Base-by-base conservation (phyloP, 2,888 invertebrate species). In the Stictocephala bisonia region DNA sequence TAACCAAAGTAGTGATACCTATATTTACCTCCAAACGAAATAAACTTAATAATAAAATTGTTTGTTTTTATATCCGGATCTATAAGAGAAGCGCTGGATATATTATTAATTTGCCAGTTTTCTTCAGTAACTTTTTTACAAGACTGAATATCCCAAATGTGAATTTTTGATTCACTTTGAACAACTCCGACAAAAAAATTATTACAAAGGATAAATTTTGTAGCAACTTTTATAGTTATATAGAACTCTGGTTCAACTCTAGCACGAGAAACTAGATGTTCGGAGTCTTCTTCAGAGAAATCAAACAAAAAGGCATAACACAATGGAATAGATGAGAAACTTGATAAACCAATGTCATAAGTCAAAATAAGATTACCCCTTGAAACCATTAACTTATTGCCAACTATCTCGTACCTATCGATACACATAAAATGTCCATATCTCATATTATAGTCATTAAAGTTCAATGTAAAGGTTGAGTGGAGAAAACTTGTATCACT, bases 121-220 rank as follows among this genome's bases (percentile, higher is more conserved):
- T 26, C 56, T 18, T 56, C 56, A n/a, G 27, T 27, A n/a, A 56
- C 27, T 56, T 56, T 56, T 15, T 27, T 27, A 3, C 56, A 27
- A 22, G 13, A 31, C 18, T 56, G 13, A 56, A 56, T 31, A 56
- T 56, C 26, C 56, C 56, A 56, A 31, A 56, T 18, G 18, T 56
- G 56, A 29, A 31, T 56, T 31, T 51, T 51, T 51, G 51, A 51
- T 26, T n/a, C n/a, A 51, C 27, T 51, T 51, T 24, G 24, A 9
- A 51, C 51, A 18, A 27, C 24, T 51, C 51, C 51, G 11, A 26
- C 26, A 22, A 51, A 51, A n/a, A 18, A 51, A 2, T 3, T 51
- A 13, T 27, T 27, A 22, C 26, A 51, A 22, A 51, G 26, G 27
- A 24, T 51, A 9, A n/a, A n/a, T n/a, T n/a, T n/a, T n/a, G n/a